phyloP scores from a whole-genome alignment of 2,113 vertebrate species.

The Corapipo altera region DNA sequence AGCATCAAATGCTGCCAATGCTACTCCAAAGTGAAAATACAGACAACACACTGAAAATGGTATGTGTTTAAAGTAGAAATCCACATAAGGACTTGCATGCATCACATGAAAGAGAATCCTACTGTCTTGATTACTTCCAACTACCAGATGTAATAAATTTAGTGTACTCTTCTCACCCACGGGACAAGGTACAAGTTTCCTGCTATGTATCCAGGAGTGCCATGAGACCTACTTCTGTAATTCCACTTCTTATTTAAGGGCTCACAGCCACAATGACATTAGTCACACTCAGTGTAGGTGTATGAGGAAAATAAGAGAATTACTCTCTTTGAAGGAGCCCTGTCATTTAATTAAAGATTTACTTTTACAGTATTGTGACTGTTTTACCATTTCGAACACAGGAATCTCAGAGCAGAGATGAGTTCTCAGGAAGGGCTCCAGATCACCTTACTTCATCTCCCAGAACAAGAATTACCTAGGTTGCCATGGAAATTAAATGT shows the following conservation, averaged over 20 bases:
- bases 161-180: neutral
- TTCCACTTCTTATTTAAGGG: neutral
- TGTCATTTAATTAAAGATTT: slow-evolving; percentile 18
- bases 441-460: neutral
- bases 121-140: neutral
- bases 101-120: neutral
- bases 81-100: neutral
- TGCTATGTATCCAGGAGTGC: neutral
- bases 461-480: neutral
- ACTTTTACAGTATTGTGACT: neutral
- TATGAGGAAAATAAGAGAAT: neutral
- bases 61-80: neutral
- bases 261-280: slow-evolving; percentile 5
- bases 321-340: neutral
- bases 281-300: neutral
- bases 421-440: neutral
- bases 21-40: neutral
- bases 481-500: neutral
- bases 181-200: neutral
- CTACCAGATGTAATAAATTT: neutral
- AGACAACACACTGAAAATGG: neutral
- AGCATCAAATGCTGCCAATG: neutral
- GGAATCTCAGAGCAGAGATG: neutral
- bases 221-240: neutral
- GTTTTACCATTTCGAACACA: neutral